A percentile compares a stretch with the other conserved stretches of the same genome.
Evolutionary conservation across 2,113 vertebrate species (phyloP).

Genomic region (Chlorocebus sabaeus): DNA sequence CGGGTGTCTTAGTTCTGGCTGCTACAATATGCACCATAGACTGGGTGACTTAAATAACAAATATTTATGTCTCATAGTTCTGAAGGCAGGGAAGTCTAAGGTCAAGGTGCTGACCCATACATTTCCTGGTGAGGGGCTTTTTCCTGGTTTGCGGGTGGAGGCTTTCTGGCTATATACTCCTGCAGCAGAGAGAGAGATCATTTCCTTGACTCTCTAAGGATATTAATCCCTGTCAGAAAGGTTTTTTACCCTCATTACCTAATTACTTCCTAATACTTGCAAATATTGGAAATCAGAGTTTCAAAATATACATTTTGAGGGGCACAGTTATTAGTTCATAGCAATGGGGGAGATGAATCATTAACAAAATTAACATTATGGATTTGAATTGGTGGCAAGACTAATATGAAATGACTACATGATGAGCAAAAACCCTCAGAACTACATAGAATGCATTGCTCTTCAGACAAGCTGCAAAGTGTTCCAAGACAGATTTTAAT

Average conservation of each 20-base stretch:
- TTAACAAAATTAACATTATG: neutral
- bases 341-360: neutral
- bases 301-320: neutral
- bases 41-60: neutral
- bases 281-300: neutral
- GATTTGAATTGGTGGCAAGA: neutral
- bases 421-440: neutral
- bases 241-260: neutral
- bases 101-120: neutral
- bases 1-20: neutral
- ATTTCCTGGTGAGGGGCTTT: neutral
- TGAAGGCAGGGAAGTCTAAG: neutral
- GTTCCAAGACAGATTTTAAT: neutral
- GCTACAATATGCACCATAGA: neutral
- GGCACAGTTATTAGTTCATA: neutral
- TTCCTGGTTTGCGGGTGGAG: neutral
- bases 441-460: neutral
- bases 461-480: neutral
- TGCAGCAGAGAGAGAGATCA: neutral
- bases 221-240: too few species aligned
- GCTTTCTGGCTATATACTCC: neutral
- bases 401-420: neutral
- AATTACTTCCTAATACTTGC: neutral
- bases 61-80: neutral
- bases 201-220: neutral